Percentiles rank a stretch among this genome's conserved stretches.
Conservation (phyloP, 2,888 invertebrate species). For the Amblyjoppa fuscipennis region DNA sequence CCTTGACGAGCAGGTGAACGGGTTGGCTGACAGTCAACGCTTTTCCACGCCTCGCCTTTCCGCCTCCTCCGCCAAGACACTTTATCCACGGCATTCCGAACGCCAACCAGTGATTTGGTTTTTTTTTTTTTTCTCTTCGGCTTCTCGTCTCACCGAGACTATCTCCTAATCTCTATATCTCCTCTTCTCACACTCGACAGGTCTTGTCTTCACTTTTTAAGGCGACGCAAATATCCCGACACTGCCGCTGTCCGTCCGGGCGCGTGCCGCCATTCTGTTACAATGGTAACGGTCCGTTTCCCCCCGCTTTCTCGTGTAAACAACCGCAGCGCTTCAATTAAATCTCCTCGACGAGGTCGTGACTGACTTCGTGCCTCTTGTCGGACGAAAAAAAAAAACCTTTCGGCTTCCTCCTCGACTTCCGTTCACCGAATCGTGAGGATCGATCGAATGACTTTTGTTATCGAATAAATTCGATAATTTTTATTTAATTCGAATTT, state of each 20-base stretch:
- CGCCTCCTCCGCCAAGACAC: slow-evolving; percentile 83
- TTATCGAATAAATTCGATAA: not conserved
- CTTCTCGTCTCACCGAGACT: slow-evolving; percentile 3
- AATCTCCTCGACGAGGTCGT: not conserved
- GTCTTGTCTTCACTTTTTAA: slow-evolving; percentile 35
- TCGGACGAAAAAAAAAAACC: not conserved
- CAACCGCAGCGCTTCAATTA: slow-evolving; percentile 30
- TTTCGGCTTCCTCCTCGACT: not conserved
- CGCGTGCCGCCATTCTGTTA: slow-evolving; percentile 50
- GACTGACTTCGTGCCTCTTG: not conserved
- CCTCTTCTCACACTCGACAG: slow-evolving; percentile 22
- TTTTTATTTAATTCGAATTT: no score
- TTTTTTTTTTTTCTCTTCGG: slow-evolving; percentile 59
- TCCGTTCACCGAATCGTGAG: not conserved
- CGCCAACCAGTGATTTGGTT: slow-evolving; percentile 61
- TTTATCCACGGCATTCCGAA: slow-evolving; percentile 84
- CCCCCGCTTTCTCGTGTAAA: not conserved
- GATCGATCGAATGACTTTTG: not conserved
- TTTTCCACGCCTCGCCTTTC: slow-evolving; percentile 82
- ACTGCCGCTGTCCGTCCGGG: slow-evolving; percentile 17
- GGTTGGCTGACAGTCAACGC: slow-evolving; percentile 84
- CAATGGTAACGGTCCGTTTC: slow-evolving; percentile 7
- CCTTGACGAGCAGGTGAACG: slow-evolving; percentile 84
- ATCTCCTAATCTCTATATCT: slow-evolving; percentile 20
- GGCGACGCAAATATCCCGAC: slow-evolving; percentile 40